Evolutionary conservation across 2,888 invertebrate genomes (phyloP).

Genomic region (Aphelenchoides bicaudatus): DNA sequence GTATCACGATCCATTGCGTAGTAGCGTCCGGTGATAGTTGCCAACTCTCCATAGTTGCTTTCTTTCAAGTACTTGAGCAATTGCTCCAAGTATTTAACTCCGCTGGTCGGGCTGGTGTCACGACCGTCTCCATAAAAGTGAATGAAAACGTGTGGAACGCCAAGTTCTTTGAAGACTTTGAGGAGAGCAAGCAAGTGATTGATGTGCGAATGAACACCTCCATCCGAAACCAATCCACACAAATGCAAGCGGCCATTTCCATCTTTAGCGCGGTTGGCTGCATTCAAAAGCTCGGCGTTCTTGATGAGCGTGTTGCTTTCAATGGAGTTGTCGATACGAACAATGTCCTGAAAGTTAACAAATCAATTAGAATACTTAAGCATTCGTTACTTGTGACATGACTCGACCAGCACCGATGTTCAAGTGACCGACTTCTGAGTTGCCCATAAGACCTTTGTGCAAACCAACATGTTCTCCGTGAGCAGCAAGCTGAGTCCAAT

Average conservation of each 20-base stretch:
- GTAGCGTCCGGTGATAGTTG: constrained; percentile 62
- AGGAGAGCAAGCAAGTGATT: constrained; percentile 62
- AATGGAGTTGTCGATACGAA: constrained; percentile 62
- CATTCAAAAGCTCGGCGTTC: constrained; percentile 61
- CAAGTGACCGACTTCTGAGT: constrained; percentile 64
- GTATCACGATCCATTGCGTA: constrained; percentile 64
- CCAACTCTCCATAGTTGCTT: constrained; percentile 58
- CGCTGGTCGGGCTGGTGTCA: constrained; percentile 63
- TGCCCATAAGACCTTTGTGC: constrained; percentile 64
- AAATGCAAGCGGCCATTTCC: constrained; percentile 62
- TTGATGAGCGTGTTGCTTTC: constrained; percentile 44
- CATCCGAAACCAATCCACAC: constrained; percentile 61
- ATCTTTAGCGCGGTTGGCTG: constrained; percentile 61
- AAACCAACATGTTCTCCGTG: constrained; percentile 63
- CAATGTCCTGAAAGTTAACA: constrained; percentile 60
- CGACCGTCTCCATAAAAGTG: constrained; percentile 63
- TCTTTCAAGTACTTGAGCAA: constrained; percentile 53
- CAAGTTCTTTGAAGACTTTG: constrained; percentile 61
- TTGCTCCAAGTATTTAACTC: constrained; percentile 57
- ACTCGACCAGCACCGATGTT: constrained; percentile 64
- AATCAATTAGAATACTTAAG: constrained; percentile 13
- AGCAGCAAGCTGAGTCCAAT: constrained; percentile 61
- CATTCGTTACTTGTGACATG: constrained; percentile 60
- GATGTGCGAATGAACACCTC: constrained; percentile 64
- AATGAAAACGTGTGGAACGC: constrained; percentile 62